Percentiles rank a stretch among this genome's conserved stretches.
phyloP scores from a whole-genome alignment of 2,888 invertebrate genomes.

The Muscina levida region DNA sequence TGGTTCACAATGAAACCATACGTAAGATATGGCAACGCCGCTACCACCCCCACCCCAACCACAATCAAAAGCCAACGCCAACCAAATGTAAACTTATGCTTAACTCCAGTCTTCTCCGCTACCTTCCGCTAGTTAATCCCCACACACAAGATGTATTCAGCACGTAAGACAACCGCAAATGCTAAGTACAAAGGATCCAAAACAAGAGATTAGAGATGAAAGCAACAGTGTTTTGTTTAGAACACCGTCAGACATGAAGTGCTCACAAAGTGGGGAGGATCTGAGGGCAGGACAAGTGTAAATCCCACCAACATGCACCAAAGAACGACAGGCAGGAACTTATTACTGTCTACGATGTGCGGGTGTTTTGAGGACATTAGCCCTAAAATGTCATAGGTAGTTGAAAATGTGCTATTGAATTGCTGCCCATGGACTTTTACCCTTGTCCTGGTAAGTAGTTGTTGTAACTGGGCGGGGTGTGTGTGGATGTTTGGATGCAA shows the following conservation, averaged over 20 bases:
- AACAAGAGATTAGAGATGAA: slow-evolving; percentile 31
- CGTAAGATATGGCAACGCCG: too few species aligned
- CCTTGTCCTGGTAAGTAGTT: too few species aligned
- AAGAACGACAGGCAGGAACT: background rate
- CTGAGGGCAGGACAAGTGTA: background rate
- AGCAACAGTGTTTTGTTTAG: slow-evolving; percentile 29
- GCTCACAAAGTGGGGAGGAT: background rate
- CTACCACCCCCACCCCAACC: too few species aligned
- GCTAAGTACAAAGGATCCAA: slow-evolving; percentile 21
- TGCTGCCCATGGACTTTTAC: background rate
- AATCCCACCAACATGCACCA: background rate
- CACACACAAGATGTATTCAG: slow-evolving; percentile 10
- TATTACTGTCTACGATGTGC: background rate
- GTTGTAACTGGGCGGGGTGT: background rate
- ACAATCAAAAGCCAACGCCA: too few species aligned
- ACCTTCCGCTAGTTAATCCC: slow-evolving; percentile 22
- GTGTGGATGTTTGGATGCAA: slow-evolving; percentile 42
- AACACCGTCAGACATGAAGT: background rate
- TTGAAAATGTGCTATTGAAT: slow-evolving; percentile 6
- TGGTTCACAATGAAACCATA: too few species aligned
- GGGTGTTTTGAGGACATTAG: slow-evolving; percentile 11
- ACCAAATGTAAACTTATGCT: background rate
- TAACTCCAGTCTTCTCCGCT: background rate
- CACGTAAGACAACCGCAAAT: slow-evolving; percentile 21
- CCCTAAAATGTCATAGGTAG: slow-evolving; percentile 2